These are phyloP conservation scores for Sclerurus mexicanus DNA, from an alignment of 2,113 vertebrate genomes.

Conservation along the genomic window DNA sequence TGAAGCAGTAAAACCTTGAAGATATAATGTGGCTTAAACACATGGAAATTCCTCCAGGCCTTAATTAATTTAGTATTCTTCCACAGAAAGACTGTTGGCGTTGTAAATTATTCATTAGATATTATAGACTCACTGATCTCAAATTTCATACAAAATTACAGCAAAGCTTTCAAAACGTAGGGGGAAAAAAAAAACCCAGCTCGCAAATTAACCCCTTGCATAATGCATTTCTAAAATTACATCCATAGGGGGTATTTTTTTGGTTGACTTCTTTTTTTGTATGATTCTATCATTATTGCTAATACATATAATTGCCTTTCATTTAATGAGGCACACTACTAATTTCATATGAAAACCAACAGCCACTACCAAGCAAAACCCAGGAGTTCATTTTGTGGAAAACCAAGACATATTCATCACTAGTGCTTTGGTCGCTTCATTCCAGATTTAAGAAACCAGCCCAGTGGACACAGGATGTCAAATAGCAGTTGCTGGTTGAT, in stretches of 20 bases:
- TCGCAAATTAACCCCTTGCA: conserved; percentile 67
- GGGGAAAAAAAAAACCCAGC: neutral
- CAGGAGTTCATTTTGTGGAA: neutral
- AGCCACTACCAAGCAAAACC: neutral
- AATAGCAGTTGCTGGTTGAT: neutral
- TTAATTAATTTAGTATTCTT: conserved; percentile 77
- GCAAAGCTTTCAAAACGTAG: conserved; percentile 59
- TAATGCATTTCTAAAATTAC: conserved; percentile 51
- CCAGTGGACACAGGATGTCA: neutral
- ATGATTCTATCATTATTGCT: conserved; percentile 32
- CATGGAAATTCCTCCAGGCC: conserved; percentile 74
- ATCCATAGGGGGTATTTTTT: conserved; percentile 11
- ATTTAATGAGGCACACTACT: conserved; percentile 35
- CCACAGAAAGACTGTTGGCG: conserved; percentile 70
- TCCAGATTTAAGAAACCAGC: neutral
- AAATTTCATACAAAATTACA: conserved; percentile 72
- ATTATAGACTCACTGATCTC: conserved; percentile 71
- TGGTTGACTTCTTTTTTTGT: neutral
- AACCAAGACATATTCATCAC: neutral
- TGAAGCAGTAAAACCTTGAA: conserved; percentile 72
- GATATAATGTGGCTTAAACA: conserved; percentile 71
- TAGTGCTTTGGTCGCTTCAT: neutral
- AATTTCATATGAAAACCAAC: conserved; percentile 20
- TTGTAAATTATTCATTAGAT: conserved; percentile 78
- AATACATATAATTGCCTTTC: conserved; percentile 54